Conservation (phyloP, 2,888 invertebrate genomes). For the Ctenicera cuprea region DNA sequence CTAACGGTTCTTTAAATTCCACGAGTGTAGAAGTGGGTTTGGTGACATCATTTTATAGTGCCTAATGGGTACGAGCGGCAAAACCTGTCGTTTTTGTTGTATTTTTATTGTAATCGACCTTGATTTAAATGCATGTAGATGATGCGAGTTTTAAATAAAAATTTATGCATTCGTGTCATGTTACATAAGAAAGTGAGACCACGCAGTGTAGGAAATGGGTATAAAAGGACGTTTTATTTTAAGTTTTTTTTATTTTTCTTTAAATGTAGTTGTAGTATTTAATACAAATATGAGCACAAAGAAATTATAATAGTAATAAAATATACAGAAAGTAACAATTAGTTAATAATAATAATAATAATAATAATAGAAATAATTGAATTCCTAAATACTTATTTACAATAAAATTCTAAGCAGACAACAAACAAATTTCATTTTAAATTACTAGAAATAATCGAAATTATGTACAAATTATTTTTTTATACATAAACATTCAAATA, state of each 20-base stretch:
- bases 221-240: neutral
- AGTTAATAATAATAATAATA: conserved; percentile 55
- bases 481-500: conserved; percentile 47
- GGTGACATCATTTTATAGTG: conserved; percentile 11
- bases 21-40: neutral
- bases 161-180: conserved; percentile 25
- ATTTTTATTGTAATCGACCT: conserved; percentile 6
- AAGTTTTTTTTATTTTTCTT: conserved; percentile 1
- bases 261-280: conserved; percentile 22
- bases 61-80: neutral
- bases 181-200: conserved; percentile 8
- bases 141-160: conserved; percentile 8
- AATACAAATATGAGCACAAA: conserved; percentile 36
- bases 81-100: neutral
- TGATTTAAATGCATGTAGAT: conserved; percentile 21
- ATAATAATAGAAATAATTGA: conserved; percentile 41
- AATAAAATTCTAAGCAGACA: conserved; percentile 62
- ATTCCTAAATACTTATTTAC: conserved; percentile 52
- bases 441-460: conserved; percentile 48
- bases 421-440: conserved; percentile 57
- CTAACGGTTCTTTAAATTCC: conserved; percentile 8
- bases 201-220: neutral
- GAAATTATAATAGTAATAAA: conserved; percentile 44
- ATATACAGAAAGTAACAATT: conserved; percentile 52
- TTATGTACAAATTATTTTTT: conserved; percentile 46